Base-by-base conservation (phyloP, 2,113 vertebrate genomes). In the Lamprologus ornatipinnis region DNA sequence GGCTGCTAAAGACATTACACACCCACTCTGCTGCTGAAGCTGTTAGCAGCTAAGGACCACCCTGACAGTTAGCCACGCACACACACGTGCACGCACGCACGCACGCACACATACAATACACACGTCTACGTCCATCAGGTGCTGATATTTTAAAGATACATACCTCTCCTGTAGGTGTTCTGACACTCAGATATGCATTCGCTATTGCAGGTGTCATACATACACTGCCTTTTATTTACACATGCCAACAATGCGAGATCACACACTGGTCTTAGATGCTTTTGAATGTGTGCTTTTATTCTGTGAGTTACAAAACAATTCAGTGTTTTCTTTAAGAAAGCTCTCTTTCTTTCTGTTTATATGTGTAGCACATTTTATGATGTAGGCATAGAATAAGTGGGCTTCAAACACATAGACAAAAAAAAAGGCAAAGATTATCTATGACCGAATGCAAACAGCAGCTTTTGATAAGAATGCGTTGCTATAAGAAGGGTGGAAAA, bases 1-100 rank as follows among this genome's bases (percentile, higher is more conserved):
- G 79, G 83, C 94, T 96, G 95, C 85, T 89, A 89, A 96, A 96
- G 87, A 92, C 93, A 95, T 96, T 94, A 95, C 84, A 92, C 90
- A 82, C 85, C 82, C 91, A 90, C 90, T 87, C 60, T 17, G 37
- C 92, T 88, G 88, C 88, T 89, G 89, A 93, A 84, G 90, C 92
- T 92, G 93, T 91, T 93, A 82, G 91, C 54, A 81, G 86, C 88
- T 80, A 84, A 79, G 88, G 96, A 96, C 95, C 96, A 96, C 96
- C 95, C 95, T 93, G 94, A 88, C 92, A 91, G 93, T 84, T 42
- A 37, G 51, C 82, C 55, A 15, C 70, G 23, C 85, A 75, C 75
- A 14, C 28, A 57, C 84, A 65, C 35, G n/a, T 70, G 65, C 68
- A 73, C 5, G 13, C 21, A 70, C 2, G 35, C 53, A 49, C 19